Evolutionary conservation across 2,888 invertebrate species (phyloP).

Genomic region (Psococerastis gibbosa): DNA sequence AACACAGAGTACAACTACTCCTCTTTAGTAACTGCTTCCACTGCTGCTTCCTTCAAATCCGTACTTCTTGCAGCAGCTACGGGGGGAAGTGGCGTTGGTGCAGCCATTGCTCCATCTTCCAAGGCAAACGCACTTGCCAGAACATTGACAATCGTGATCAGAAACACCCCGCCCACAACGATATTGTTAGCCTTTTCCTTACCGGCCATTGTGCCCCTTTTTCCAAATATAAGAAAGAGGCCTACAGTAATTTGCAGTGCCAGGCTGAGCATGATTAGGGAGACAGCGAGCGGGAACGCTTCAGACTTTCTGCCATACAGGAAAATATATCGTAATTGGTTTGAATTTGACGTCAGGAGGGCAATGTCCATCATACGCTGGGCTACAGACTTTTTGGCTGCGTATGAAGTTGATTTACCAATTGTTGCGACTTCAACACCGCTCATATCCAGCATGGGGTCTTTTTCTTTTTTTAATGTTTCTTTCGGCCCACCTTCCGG

Average conservation of each 20-base stretch:
- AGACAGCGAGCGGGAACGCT: constrained; percentile 36
- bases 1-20: no score
- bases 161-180: constrained; percentile 6
- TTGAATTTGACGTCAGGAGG: constrained; percentile 47
- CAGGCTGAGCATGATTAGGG: constrained; percentile 37
- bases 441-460: no score
- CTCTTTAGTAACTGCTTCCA: no score
- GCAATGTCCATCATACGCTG: constrained; percentile 50
- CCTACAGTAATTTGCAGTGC: constrained; percentile 28
- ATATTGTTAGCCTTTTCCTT: not conserved
- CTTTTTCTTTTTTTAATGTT: no score
- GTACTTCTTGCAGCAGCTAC: no score
- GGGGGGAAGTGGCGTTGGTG: no score
- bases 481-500: no score
- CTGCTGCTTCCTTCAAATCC: no score
- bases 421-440: no score
- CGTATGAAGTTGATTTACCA: no score
- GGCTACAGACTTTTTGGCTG: not conserved
- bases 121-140: not conserved
- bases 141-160: constrained; percentile 7
- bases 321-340: constrained; percentile 43
- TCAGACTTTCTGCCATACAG: constrained; percentile 36
- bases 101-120: no score
- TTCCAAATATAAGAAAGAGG: not conserved
- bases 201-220: not conserved